Conservation (phyloP, 1,140 invertebrate species). For the Drosophila santomea region DNA sequence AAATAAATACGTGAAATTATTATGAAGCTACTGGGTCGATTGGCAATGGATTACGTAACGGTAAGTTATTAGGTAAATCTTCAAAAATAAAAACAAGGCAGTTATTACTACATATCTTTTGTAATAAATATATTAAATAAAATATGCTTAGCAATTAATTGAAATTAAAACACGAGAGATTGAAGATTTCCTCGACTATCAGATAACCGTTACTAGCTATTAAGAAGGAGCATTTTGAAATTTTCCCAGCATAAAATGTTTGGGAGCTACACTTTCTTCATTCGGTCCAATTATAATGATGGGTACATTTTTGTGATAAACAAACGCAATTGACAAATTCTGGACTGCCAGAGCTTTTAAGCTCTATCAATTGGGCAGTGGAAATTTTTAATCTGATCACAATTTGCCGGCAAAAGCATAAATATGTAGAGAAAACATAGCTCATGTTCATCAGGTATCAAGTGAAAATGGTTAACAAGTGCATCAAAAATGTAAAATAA, state of each 20-base stretch:
- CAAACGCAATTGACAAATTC: slow-evolving; percentile 8
- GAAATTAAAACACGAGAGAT: too few species aligned
- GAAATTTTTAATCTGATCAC: slow-evolving; percentile 66
- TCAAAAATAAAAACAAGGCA: too few species aligned
- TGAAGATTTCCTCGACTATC: too few species aligned
- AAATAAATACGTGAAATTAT: slow-evolving; percentile 71
- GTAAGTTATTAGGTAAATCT: slow-evolving; percentile 1
- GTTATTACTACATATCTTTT: too few species aligned
- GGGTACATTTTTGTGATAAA: neutral
- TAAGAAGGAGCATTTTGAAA: too few species aligned
- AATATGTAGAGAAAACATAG: slow-evolving; percentile 18
- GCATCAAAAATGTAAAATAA: neutral
- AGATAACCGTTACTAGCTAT: too few species aligned
- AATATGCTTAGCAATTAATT: too few species aligned
- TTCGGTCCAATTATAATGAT: neutral
- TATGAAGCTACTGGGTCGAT: neutral
- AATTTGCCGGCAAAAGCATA: slow-evolving; percentile 13
- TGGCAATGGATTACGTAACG: neutral
- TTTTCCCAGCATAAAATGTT: too few species aligned
- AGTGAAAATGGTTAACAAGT: slow-evolving; percentile 33
- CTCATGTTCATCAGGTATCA: slow-evolving; percentile 29
- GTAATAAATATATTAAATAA: too few species aligned
- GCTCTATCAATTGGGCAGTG: slow-evolving; percentile 63
- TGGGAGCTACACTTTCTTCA: neutral
- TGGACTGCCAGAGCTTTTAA: slow-evolving; percentile 22